These are phyloP conservation scores for Phoenicopterus ruber DNA, from an alignment of 2,113 vertebrate genomes.

Conservation along the genomic window DNA sequence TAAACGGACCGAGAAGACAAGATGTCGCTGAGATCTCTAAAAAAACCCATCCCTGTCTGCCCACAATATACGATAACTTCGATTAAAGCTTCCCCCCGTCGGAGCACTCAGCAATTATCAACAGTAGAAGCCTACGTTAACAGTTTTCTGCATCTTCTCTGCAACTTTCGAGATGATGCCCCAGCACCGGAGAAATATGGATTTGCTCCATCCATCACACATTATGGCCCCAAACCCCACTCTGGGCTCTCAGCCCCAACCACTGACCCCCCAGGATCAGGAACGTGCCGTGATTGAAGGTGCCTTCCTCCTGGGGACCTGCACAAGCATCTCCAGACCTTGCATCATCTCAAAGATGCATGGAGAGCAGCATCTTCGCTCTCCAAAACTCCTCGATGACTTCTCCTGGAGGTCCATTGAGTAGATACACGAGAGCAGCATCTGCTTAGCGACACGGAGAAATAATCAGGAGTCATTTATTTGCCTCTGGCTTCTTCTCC, in stretches of 20 bases:
- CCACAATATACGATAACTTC: background rate
- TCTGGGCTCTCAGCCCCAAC: background rate
- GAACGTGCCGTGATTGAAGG: background rate
- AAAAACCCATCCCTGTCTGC: background rate
- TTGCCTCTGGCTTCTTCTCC: background rate
- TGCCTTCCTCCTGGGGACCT: background rate
- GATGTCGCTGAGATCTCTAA: background rate
- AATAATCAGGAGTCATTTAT: background rate
- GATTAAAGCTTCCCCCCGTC: background rate
- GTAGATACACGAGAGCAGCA: background rate
- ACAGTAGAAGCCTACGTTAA: background rate
- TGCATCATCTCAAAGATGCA: background rate
- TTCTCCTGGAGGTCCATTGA: background rate
- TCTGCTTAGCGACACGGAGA: background rate
- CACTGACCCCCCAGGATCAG: background rate
- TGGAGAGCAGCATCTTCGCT: background rate
- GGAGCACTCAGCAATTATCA: background rate
- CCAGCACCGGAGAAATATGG: background rate
- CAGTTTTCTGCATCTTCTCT: background rate
- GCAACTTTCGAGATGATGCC: background rate
- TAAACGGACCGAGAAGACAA: background rate
- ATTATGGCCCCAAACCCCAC: fast-evolving
- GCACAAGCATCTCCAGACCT: background rate
- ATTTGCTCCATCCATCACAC: background rate
- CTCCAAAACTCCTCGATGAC: background rate